A percentile compares a stretch with the other conserved stretches of the same genome.
Evolutionary conservation across 2,888 invertebrate genomes (phyloP).

Genomic region (Epirrita christyi): DNA sequence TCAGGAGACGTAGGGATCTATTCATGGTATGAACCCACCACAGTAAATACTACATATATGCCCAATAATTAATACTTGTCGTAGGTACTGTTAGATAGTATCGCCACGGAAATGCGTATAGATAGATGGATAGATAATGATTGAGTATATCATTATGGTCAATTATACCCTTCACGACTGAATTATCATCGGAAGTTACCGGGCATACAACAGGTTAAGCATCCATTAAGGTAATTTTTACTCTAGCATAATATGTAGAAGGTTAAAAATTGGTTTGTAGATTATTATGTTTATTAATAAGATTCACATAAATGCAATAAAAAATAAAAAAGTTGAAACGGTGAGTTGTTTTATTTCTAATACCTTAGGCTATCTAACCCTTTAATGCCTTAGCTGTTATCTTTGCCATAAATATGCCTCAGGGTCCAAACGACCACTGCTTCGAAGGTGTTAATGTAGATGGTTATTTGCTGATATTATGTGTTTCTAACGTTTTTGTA

Average conservation of each 20-base stretch:
- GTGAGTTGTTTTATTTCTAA: constrained; percentile 46
- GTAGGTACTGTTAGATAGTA: constrained; percentile 43
- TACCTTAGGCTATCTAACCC: constrained; percentile 57
- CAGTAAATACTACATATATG: no score
- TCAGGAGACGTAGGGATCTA: no score
- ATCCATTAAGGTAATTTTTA: constrained; percentile 4
- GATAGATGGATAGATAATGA: constrained; percentile 47
- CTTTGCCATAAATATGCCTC: constrained; percentile 46
- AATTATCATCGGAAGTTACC: constrained; percentile 23
- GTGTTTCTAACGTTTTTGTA: constrained; percentile 13
- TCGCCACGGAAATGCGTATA: constrained; percentile 40
- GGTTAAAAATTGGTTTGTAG: background rate
- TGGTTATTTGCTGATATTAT: constrained; percentile 26
- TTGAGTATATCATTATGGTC: constrained; percentile 48
- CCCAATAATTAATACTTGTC: constrained; percentile 34
- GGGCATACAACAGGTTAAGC: constrained; percentile 16
- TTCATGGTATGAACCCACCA: no score
- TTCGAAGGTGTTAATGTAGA: constrained; percentile 54
- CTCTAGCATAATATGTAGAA: background rate
- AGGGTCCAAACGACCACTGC: constrained; percentile 50
- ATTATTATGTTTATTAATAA: constrained; percentile 2
- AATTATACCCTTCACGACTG: constrained; percentile 55
- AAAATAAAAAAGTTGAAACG: constrained; percentile 16
- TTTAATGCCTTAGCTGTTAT: constrained; percentile 40
- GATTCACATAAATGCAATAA: constrained; percentile 3